phyloP scores from a whole-genome alignment of 2,888 invertebrate genomes.

The Drosophila planitibia region DNA sequence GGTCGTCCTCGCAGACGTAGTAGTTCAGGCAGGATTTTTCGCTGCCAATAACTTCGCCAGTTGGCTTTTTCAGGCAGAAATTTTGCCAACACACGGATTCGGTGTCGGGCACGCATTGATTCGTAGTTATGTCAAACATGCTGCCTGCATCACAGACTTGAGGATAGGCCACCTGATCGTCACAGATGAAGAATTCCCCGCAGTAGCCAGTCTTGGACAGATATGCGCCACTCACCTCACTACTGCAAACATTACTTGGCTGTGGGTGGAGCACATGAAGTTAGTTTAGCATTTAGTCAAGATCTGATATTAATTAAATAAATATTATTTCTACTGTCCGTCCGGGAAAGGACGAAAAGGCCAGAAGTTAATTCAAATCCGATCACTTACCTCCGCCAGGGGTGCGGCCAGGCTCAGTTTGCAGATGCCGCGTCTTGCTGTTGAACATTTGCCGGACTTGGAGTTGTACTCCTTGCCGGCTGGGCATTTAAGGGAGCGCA shows the following conservation, averaged over 20 bases:
- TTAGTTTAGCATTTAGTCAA: too few species aligned
- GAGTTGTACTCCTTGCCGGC: slow-evolving; percentile 73
- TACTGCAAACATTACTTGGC: slow-evolving; percentile 60
- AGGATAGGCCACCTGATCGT: slow-evolving; percentile 63
- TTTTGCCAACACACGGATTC: slow-evolving; percentile 71
- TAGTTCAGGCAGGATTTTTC: slow-evolving; percentile 58
- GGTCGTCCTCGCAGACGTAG: slow-evolving; percentile 57
- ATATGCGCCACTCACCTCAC: slow-evolving; percentile 64
- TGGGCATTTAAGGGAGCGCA: slow-evolving; percentile 71
- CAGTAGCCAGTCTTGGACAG: slow-evolving; percentile 65
- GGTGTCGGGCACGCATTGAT: slow-evolving; percentile 67
- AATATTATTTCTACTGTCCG: neutral
- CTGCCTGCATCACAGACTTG: slow-evolving; percentile 72
- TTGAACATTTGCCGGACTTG: slow-evolving; percentile 70
- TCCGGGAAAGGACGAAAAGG: neutral
- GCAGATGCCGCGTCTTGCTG: slow-evolving; percentile 63
- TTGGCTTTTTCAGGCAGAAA: slow-evolving; percentile 52
- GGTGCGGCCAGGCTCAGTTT: slow-evolving; percentile 66
- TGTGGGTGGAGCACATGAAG: slow-evolving; percentile 1
- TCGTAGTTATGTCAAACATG: slow-evolving; percentile 51
- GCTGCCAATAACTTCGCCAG: slow-evolving; percentile 47
- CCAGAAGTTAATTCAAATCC: neutral
- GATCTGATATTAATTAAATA: neutral
- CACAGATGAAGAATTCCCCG: slow-evolving; percentile 71
- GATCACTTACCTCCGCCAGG: slow-evolving; percentile 46